Evolutionary conservation across 53 echinoderm and acorn worm species (phyloP).

Genomic region (Glandiceps talaboti): DNA sequence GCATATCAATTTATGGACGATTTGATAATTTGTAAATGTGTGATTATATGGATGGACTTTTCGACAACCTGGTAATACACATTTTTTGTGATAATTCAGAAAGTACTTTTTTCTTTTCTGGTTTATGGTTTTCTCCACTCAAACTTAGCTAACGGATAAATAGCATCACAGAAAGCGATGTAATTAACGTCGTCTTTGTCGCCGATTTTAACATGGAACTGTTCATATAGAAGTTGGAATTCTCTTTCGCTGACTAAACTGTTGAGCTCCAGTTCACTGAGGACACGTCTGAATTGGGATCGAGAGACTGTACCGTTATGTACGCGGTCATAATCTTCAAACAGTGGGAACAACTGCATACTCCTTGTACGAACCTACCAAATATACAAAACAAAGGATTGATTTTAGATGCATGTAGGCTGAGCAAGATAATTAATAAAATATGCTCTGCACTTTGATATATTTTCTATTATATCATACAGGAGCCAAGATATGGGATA

Average conservation of each 20-base stretch:
- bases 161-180: conserved; percentile 70
- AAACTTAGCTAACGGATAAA: conserved; percentile 87
- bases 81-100: too few relatives aligned
- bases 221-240: conserved; percentile 71
- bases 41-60: too few relatives aligned
- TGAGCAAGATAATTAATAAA: too few relatives aligned
- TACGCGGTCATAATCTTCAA: conserved; percentile 91
- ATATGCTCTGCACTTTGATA: too few relatives aligned
- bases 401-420: too few relatives aligned
- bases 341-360: conserved; percentile 83
- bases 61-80: too few relatives aligned
- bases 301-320: conserved; percentile 88
- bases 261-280: conserved; percentile 79
- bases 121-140: conserved; percentile 67
- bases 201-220: conserved; percentile 83
- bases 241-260: conserved; percentile 78
- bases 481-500: too few relatives aligned
- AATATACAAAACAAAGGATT: not conserved
- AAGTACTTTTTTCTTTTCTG: too few relatives aligned
- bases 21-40: too few relatives aligned
- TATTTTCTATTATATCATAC: too few relatives aligned
- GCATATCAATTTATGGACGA: too few relatives aligned
- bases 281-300: conserved; percentile 76
- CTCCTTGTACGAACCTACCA: conserved; percentile 60
- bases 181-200: conserved; percentile 77